These are phyloP conservation scores for Coendou prehensilis DNA, from an alignment of 2,797 vertebrate genomes.

Conservation along the genomic window DNA sequence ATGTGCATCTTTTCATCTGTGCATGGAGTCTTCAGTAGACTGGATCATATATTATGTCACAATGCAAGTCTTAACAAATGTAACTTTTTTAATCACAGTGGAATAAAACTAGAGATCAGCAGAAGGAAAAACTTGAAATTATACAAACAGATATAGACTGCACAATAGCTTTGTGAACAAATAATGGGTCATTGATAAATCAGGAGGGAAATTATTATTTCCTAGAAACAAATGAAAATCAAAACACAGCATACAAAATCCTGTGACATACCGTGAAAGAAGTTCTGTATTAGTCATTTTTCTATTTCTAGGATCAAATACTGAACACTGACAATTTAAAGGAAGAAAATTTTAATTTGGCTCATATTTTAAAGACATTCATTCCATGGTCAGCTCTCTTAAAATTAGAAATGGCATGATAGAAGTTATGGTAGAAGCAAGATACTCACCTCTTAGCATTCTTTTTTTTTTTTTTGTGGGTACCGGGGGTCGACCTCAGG, in stretches of 20 bases:
- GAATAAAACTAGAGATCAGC: not conserved
- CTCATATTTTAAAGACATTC: not conserved
- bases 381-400: not conserved
- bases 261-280: not conserved
- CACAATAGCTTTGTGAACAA: not conserved
- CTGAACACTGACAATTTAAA: not conserved
- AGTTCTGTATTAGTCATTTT: not conserved
- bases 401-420: not conserved
- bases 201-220: not conserved
- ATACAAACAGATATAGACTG: not conserved
- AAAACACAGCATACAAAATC: not conserved
- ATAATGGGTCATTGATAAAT: not conserved
- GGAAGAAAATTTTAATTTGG: not conserved
- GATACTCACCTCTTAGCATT: not conserved
- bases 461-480: too few species aligned
- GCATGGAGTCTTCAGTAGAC: too few species aligned
- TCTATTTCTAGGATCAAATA: not conserved
- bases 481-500: too few species aligned
- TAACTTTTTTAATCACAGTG: not conserved
- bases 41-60: too few species aligned
- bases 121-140: not conserved
- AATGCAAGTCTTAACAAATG: too few species aligned
- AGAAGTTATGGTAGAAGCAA: not conserved
- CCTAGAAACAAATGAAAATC: not conserved
- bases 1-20: too few species aligned